Evolutionary conservation across 2,113 vertebrate genomes (phyloP), one percentile per base, ranked within the genome.

Genomic region (Dicaeum eximium): DNA sequence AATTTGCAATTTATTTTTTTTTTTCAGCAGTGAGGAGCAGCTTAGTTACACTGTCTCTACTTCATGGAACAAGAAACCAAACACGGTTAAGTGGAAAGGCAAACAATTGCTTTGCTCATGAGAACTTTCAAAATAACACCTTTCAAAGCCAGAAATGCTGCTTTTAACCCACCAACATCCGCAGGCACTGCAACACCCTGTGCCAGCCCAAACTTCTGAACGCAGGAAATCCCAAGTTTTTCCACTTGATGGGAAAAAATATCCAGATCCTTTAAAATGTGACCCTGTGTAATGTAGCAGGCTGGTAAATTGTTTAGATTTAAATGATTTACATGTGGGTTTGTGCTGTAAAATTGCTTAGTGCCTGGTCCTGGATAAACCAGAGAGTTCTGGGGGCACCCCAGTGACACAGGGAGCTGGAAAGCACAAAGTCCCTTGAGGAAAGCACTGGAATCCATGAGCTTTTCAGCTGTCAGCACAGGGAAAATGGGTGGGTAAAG

Each of bases 21-120:
- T 96, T 93, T 89, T 54, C 75, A 92, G 83, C 86, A 33, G 56
- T 7, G 66, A 96, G 91, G 80, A 96, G 91, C 90, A 93, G 95
- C 95, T 97, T 96, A 96, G 95, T 93, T 88, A 94, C 93, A 95
- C 85, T 12, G 37, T 35, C 71, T 87, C 77, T 95, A 33, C 96
- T 97, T 91, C 66, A 90, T 80, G 92, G 86, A 95, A 92, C 81
- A 82, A 96, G 88, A 96, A 97, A 71, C 95, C 90, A 96, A 97
- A 97, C 81, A 96, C 40, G 91, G 6, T 95, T 95, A 96, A 97
- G 95, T 96, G 90, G 95, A 95, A 97, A 97, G 62, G 91, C 93
- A 97, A 97, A 97, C 95, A 97, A 91, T 53, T 88, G 77, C 91
- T 94, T 91, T 94, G 93, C 93, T 97, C 88, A 58, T 37, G 95